Base-by-base conservation (phyloP, 2,113 vertebrate species). In the Castor canadensis region DNA sequence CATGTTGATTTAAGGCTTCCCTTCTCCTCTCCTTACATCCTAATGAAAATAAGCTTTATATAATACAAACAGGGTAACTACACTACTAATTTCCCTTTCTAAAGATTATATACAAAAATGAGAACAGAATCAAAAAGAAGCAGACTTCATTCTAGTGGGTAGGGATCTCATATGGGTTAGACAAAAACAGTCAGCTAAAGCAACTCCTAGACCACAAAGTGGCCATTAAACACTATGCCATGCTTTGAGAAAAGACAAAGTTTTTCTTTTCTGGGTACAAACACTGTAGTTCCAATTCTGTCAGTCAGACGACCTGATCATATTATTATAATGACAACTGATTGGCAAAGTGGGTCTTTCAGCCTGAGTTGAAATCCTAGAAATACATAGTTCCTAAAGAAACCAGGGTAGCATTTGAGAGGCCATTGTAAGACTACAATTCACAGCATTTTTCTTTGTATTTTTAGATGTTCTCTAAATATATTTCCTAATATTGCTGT, bases 101-200 rank as follows among this genome's bases (percentile, higher is more conserved):
- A 16, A 82, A 91, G 58, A 43, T 88, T 90, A 88, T 20, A 62
- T 32, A 20, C 12, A 88, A 91, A 87, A 67, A 17, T 81, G 54
- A 90, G n/a, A 76, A 15, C 35, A 47, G 89, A 16, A 58, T 84
- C 8, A 62, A 90, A 75, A 71, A 32, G 72, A 38, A 91, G 56
- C 5, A 54, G 19, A 47, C 0, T 1, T 2, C 26, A 38, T 24
- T 9, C 3, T 28, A 69, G 40, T 5, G 22, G 30, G 26, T 13
- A 67, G 47, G 13, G 56, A 92, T 30, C 26, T 11, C 24, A 1
- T 3, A 19, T n/a, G 40, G 35, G 1, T 71, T 52, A n/a, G 56
- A 60, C 5, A n/a, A n/a, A n/a, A n/a, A n/a, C n/a, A n/a, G n/a
- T n/a, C n/a, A n/a, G n/a, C n/a, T n/a, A n/a, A n/a, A n/a, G n/a